Base-by-base conservation (phyloP, 2,888 invertebrate genomes). In the Leptarthrus brevirostris region DNA sequence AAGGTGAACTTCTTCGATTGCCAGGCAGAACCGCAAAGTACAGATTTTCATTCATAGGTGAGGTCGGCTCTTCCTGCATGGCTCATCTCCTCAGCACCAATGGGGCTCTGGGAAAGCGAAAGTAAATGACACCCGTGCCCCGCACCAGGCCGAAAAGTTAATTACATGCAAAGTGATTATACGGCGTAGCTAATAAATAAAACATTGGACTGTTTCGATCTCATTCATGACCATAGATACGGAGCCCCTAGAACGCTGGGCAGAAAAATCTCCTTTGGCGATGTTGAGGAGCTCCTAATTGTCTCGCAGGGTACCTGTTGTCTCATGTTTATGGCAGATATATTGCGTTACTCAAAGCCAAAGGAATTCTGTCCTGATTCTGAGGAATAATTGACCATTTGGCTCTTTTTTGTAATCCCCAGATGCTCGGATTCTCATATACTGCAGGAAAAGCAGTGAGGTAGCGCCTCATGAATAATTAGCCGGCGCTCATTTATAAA, bases 151-250 rank as follows among this genome's bases (percentile, higher is more conserved):
- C 66, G 76, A 77, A 76, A 79, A 78, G 77, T 82, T 82, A 82
- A 82, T 82, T 81, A 80, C 80, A 83, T 83, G 83, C 83, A 83
- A 82, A 82, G 79, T 80, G 81, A 79, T 81, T 81, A 80, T 80
- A 80, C 79, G 79, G 79, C 79, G 78, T 75, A 75, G 72, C 56
- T 72, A 72, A 72, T 72, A 72, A 72, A 72, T 72, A 72, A 72
- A 72, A 72, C 72, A 72, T 72, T 24, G 54, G 34, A 14, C 56
- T 18, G 24, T 54, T 54, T 36, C 71, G 53, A 72, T 72, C 72
- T 18, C 72, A 72, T 72, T 72, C 72, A 71, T 69, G 69, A 44
- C 69, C 69, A 52, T 69, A 34, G 69, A 30, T 52, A 34, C 52
- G 22, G 20, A 30, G 22, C 18, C 52, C 16, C 58, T 36, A 30